Evolutionary conservation across 2,888 invertebrate genomes (phyloP), one percentile per base, ranked within the genome.

Genomic region (Zygaena filipendulae): DNA sequence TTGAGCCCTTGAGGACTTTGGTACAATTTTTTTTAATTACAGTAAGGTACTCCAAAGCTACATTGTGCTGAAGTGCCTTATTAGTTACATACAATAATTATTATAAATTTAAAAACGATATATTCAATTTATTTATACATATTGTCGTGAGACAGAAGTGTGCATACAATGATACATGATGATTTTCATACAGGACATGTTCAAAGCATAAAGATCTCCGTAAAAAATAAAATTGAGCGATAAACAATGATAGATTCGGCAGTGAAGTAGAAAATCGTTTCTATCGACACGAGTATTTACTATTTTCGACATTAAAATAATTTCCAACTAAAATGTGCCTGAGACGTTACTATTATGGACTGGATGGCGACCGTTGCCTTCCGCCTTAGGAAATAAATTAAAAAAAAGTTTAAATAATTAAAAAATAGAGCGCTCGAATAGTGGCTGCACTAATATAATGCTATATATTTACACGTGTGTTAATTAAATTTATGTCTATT

Each of bases 381-480:
- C 42, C 43, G 47, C 51, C 52, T 57, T 55, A 62, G 55, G 59
- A 57, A 69, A 75, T 74, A 71, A 74, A 74, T 72, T 53, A 63
- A 66, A 61, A 59, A 54, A 52, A 42, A 50, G 47, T 52, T 70
- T 69, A 74, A 71, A 68, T 71, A 68, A 68, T 62, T 66, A 67
- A 67, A 71, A 69, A 69, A 69, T 69, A 71, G 62, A 63, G 59
- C 59, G 62, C 63, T 68, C 59, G 63, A 68, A 69, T 63, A 60
- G 57, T 53, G 54, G 52, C 64, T 64, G 66, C 36, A 30, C n/a
- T n/a, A n/a, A n/a, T n/a, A n/a, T n/a, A n/a, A n/a, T n/a, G n/a
- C n/a, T 42, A 70, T 77, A 79, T 77, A 79, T 75, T 54, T 79
- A 75, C 77, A 77, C 48, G 47, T 57, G 62, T 70, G 67, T 77